Evolutionary conservation across 2,888 invertebrate species (phyloP).

Genomic region (Papilio protenor): DNA sequence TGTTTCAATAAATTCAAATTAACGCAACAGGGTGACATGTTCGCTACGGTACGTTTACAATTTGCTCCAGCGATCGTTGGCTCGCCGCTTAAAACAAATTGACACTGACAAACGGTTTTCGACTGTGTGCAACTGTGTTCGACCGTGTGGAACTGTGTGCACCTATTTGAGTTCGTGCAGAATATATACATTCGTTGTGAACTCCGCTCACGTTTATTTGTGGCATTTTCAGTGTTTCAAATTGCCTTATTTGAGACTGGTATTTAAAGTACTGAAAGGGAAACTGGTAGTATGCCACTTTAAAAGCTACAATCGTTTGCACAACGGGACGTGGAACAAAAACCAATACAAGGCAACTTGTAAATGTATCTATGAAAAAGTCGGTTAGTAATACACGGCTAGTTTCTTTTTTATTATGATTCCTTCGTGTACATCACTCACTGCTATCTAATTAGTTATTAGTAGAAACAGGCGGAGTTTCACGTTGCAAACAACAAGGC

Average conservation of each 20-base stretch:
- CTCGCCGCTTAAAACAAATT: conserved; percentile 17
- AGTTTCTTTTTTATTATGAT: too few relatives aligned
- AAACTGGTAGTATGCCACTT: too few relatives aligned
- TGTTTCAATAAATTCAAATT: conserved; percentile 1
- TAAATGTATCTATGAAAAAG: too few relatives aligned
- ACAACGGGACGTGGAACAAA: too few relatives aligned
- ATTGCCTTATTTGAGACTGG: not conserved
- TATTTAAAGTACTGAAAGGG: not conserved
- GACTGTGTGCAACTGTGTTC: not conserved
- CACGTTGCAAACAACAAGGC: too few relatives aligned
- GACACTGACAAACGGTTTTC: conserved; percentile 19
- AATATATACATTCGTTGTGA: not conserved
- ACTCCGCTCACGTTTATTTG: not conserved
- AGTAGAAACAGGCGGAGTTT: too few relatives aligned
- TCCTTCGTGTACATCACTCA: too few relatives aligned
- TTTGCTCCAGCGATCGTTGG: not conserved
- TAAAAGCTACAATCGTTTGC: too few relatives aligned
- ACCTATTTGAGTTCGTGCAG: conserved; percentile 8
- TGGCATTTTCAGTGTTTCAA: not conserved
- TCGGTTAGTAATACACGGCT: too few relatives aligned
- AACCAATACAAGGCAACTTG: too few relatives aligned
- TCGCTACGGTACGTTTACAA: not conserved
- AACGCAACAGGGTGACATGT: not conserved
- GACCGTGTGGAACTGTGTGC: not conserved
- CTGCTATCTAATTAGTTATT: too few relatives aligned